Evolutionary conservation across 2,797 vertebrate genomes (phyloP).

Genomic region (Propithecus perrieri): DNA sequence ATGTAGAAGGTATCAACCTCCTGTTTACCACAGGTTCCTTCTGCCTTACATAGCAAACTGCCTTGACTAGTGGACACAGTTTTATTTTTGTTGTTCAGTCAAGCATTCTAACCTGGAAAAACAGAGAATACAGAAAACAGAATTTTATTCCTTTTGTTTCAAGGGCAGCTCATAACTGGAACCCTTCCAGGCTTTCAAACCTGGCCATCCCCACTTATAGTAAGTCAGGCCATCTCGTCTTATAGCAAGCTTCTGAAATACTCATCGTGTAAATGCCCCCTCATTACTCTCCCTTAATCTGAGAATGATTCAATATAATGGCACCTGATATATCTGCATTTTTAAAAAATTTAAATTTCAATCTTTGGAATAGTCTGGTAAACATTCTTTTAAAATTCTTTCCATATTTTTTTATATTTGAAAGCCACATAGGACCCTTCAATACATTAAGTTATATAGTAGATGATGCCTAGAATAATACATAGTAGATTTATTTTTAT

Average conservation of each 20-base stretch:
- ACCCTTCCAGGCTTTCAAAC: background rate
- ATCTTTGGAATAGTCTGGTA: background rate
- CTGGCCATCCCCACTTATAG: background rate
- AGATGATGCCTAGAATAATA: background rate
- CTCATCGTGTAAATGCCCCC: background rate
- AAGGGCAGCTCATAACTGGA: background rate
- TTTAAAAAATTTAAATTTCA: background rate
- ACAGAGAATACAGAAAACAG: background rate
- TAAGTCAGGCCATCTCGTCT: background rate
- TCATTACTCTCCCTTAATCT: background rate
- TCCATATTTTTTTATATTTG: background rate
- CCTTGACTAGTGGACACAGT: background rate
- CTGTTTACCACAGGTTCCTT: background rate
- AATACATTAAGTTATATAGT: background rate
- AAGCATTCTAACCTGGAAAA: background rate
- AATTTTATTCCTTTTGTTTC: background rate
- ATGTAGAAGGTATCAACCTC: background rate
- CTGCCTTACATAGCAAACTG: background rate
- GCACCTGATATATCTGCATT: background rate
- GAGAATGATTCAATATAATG: slow-evolving; percentile 9
- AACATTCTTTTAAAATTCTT: background rate
- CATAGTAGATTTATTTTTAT: slow-evolving; percentile 38
- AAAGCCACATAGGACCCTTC: background rate
- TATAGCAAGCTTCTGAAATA: background rate
- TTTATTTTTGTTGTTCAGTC: background rate